A percentile compares a stretch with the other conserved stretches of the same genome.
Evolutionary conservation across 2,113 vertebrate species (phyloP).

Genomic region (Aramus guarauna): DNA sequence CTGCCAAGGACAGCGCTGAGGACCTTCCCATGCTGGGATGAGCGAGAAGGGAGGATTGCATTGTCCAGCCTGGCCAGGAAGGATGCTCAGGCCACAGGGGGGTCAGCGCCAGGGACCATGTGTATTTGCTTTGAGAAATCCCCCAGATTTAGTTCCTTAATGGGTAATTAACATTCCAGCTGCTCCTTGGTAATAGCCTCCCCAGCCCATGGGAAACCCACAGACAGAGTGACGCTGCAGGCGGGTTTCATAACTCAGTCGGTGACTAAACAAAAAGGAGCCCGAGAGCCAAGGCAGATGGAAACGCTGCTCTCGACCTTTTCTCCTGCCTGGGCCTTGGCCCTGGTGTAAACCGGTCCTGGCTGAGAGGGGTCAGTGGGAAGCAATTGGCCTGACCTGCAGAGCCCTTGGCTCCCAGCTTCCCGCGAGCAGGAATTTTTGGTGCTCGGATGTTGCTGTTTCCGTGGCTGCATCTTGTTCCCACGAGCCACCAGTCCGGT

Average conservation of each 20-base stretch:
- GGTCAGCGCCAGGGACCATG: constrained; percentile 27
- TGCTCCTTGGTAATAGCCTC: constrained; percentile 8
- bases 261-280: constrained; percentile 22
- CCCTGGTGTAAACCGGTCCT: not conserved
- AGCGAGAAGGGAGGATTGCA: rapidly evolving
- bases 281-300: not conserved
- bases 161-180: constrained; percentile 43
- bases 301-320: not conserved
- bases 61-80: not conserved
- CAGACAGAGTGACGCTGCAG: not conserved
- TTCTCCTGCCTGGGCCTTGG: not conserved
- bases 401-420: not conserved
- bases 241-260: not conserved
- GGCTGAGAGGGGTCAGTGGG: not conserved
- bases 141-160: constrained; percentile 49
- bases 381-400: not conserved
- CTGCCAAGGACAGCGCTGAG: not conserved
- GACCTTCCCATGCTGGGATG: not conserved
- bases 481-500: not conserved
- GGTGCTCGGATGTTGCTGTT: not conserved
- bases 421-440: not conserved
- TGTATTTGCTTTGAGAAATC: constrained; percentile 52
- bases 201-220: constrained; percentile 32
- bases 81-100: not conserved
- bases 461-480: not conserved